phyloP scores from a whole-genome alignment of 2,888 invertebrate genomes.

The Byasa hedistus region DNA sequence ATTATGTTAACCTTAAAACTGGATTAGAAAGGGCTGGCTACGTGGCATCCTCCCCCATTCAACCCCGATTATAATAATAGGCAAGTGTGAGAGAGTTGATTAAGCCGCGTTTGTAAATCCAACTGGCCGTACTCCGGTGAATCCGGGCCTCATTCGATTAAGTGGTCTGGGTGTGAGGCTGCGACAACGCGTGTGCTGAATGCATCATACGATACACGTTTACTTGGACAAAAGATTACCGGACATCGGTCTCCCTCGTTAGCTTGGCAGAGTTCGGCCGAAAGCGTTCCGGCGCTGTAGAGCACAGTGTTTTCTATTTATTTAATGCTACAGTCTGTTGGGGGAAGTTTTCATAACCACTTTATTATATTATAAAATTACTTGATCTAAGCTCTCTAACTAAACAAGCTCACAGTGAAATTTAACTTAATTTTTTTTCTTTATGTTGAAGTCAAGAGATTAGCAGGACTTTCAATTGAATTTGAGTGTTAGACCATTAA shows the following conservation, averaged over 20 bases:
- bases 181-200: slow-evolving; percentile 52
- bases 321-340: neutral
- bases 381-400: too few relatives aligned
- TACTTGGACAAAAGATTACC: slow-evolving; percentile 27
- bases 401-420: too few relatives aligned
- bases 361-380: neutral
- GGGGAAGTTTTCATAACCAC: neutral
- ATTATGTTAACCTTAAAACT: too few relatives aligned
- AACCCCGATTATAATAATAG: slow-evolving; percentile 25
- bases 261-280: slow-evolving; percentile 7
- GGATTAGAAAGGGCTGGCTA: too few relatives aligned
- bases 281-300: neutral
- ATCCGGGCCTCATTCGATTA: slow-evolving; percentile 59
- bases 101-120: slow-evolving; percentile 49
- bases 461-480: too few relatives aligned
- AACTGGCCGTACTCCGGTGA: slow-evolving; percentile 42
- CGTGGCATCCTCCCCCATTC: too few relatives aligned
- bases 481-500: too few relatives aligned
- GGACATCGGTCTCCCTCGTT: slow-evolving; percentile 12
- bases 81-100: slow-evolving; percentile 35
- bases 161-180: slow-evolving; percentile 54
- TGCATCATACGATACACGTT: slow-evolving; percentile 39
- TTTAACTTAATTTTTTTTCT: too few relatives aligned
- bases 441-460: too few relatives aligned
- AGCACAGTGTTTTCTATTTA: neutral